A percentile compares a stretch with the other conserved stretches of the same genome.
Conservation (phyloP, 2,888 invertebrate genomes). For the Bellardia pandia region DNA sequence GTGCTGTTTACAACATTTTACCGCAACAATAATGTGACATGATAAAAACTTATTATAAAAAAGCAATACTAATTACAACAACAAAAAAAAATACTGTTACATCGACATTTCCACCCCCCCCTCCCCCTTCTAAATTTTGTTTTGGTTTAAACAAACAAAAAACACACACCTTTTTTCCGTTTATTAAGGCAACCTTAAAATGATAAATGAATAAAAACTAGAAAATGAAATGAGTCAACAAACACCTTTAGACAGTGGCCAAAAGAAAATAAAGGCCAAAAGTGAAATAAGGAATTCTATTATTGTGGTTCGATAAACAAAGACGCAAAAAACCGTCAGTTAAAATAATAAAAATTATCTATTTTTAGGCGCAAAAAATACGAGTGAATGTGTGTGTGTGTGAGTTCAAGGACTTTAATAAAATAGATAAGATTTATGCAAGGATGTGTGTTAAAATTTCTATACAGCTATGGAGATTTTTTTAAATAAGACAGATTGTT, state of each 20-base stretch:
- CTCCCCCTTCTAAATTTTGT: not conserved
- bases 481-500: no score
- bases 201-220: not conserved
- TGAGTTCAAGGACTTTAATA: not conserved
- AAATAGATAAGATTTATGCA: not conserved
- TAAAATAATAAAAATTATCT: not conserved
- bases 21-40: slow-evolving; percentile 19
- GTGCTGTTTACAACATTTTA: not conserved
- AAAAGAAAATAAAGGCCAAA: not conserved
- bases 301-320: slow-evolving; percentile 20
- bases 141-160: not conserved
- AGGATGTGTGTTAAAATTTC: not conserved
- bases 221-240: not conserved
- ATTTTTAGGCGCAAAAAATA: not conserved
- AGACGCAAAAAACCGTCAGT: not conserved
- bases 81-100: not conserved
- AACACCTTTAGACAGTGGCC: not conserved
- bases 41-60: slow-evolving; percentile 59
- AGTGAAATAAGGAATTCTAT: slow-evolving; percentile 1
- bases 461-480: no score
- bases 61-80: slow-evolving; percentile 47
- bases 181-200: slow-evolving; percentile 4
- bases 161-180: not conserved
- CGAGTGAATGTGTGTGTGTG: not conserved
- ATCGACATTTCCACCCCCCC: not conserved